Evolutionary conservation across 2,888 invertebrate species (phyloP).

Genomic region (Aphodius granarius): DNA sequence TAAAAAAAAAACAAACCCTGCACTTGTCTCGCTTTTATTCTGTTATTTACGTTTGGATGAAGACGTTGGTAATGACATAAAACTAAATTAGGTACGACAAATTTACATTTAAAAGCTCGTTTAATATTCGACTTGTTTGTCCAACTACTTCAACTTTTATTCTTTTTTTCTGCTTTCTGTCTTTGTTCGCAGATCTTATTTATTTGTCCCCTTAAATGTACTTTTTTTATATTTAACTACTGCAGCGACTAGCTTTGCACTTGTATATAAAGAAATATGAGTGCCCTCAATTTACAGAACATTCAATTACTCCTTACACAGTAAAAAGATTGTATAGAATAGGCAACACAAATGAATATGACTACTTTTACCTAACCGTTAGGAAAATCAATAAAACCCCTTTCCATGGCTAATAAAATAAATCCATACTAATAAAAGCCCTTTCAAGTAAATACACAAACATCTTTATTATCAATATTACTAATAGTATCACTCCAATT

Average conservation of each 20-base stretch:
- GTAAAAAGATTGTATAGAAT: too few relatives aligned
- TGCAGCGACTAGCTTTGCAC: too few relatives aligned
- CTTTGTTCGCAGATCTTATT: background rate
- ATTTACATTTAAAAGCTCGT: constrained; percentile 7
- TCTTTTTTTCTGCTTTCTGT: background rate
- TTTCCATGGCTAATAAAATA: background rate
- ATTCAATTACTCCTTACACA: too few relatives aligned
- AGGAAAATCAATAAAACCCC: background rate
- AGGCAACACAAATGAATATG: too few relatives aligned
- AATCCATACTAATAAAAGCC: background rate
- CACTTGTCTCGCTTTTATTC: background rate
- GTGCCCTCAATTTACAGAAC: too few relatives aligned
- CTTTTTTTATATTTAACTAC: too few relatives aligned
- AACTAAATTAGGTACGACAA: background rate
- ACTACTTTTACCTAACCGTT: too few relatives aligned
- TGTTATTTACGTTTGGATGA: background rate
- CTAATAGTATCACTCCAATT: background rate
- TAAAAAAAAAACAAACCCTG: background rate
- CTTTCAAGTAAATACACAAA: background rate
- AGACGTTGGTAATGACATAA: background rate
- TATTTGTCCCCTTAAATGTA: too few relatives aligned
- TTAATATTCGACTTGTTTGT: constrained; percentile 9
- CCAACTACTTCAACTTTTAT: constrained; percentile 5
- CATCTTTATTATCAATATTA: background rate
- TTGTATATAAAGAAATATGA: too few relatives aligned